phyloP scores from a whole-genome alignment of 2,888 invertebrate genomes.

The Brachyopa scutellaris region DNA sequence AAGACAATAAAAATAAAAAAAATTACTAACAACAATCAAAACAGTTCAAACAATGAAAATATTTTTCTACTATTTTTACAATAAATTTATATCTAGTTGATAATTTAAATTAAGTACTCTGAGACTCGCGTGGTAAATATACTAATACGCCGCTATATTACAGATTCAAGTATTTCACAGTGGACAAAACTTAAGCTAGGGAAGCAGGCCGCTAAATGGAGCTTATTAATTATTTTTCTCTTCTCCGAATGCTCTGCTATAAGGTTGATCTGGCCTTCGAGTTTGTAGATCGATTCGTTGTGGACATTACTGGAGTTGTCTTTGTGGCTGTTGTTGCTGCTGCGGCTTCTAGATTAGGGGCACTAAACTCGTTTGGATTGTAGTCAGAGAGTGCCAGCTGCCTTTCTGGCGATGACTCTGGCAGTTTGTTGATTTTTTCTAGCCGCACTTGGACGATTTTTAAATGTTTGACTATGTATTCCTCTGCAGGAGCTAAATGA shows the following conservation, averaged over 20 bases:
- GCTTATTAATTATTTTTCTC: slow-evolving; percentile 12
- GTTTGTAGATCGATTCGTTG: slow-evolving; percentile 59
- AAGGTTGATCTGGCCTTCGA: slow-evolving; percentile 43
- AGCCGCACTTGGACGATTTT: slow-evolving; percentile 87
- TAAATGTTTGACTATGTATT: slow-evolving; percentile 94
- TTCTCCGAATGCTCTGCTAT: slow-evolving; percentile 49
- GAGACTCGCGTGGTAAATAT: slow-evolving; percentile 28
- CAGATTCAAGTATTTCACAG: slow-evolving; percentile 60
- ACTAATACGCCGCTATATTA: slow-evolving; percentile 35
- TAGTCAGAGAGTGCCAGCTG: slow-evolving; percentile 79
- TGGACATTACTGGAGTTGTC: slow-evolving; percentile 33
- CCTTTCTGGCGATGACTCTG: slow-evolving; percentile 79
- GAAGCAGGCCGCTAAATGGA: slow-evolving; percentile 13
- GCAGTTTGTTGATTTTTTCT: slow-evolving; percentile 78
- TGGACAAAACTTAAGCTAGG: slow-evolving; percentile 31
- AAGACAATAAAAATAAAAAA: slow-evolving; percentile 5
- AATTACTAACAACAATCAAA: slow-evolving; percentile 40
- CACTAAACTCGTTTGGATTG: slow-evolving; percentile 79
- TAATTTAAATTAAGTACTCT: slow-evolving; percentile 58
- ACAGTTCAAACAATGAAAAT: slow-evolving; percentile 50
- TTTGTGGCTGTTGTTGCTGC: background rate
- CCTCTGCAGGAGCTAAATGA: slow-evolving; percentile 92
- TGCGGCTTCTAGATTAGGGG: background rate
- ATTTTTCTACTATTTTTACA: slow-evolving; percentile 57
- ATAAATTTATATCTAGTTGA: slow-evolving; percentile 41